phyloP scores from a whole-genome alignment of 92 coral and sea anemone genomes.

The Phenganax marumi region DNA sequence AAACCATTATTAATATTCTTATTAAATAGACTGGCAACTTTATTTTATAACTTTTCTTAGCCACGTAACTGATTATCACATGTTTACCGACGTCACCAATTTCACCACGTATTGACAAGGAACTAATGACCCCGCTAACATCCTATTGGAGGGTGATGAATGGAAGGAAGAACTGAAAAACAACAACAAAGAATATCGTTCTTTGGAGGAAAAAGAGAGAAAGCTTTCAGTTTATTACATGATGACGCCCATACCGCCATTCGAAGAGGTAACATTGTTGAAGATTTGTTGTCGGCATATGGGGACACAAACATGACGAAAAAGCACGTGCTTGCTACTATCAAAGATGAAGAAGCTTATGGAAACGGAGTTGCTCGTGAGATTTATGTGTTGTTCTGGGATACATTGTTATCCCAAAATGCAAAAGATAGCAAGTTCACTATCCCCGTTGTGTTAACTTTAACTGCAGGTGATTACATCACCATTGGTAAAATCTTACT shows the following conservation, averaged over 20 bases:
- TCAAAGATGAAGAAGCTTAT: slow-evolving; percentile 43
- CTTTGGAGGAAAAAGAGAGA: slow-evolving; percentile 31
- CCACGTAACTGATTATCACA: neutral
- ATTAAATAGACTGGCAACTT: too few relatives aligned
- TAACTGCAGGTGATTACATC: slow-evolving; percentile 52
- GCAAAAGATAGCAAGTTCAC: slow-evolving; percentile 50
- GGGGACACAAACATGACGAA: slow-evolving; percentile 27
- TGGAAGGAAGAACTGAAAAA: neutral
- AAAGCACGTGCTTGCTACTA: slow-evolving; percentile 38
- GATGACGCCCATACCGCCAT: slow-evolving; percentile 33
- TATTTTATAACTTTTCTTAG: neutral
- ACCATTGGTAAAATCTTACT: slow-evolving; percentile 56
- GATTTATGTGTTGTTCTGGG: slow-evolving; percentile 59
- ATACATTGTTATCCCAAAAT: slow-evolving; percentile 32
- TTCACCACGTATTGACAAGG: neutral
- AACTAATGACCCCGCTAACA: neutral
- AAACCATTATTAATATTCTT: too few relatives aligned
- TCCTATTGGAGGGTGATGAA: neutral
- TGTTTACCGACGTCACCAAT: neutral
- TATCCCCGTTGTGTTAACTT: slow-evolving; percentile 47
- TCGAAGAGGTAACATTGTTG: slow-evolving; percentile 45
- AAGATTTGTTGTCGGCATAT: slow-evolving; percentile 47
- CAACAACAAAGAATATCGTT: neutral
- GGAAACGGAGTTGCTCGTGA: slow-evolving; percentile 60
- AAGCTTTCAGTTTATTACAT: slow-evolving; percentile 38